Evolutionary conservation across 2,797 vertebrate genomes (phyloP), one percentile per base, ranked within the genome.

Genomic region (Sciurus carolinensis): DNA sequence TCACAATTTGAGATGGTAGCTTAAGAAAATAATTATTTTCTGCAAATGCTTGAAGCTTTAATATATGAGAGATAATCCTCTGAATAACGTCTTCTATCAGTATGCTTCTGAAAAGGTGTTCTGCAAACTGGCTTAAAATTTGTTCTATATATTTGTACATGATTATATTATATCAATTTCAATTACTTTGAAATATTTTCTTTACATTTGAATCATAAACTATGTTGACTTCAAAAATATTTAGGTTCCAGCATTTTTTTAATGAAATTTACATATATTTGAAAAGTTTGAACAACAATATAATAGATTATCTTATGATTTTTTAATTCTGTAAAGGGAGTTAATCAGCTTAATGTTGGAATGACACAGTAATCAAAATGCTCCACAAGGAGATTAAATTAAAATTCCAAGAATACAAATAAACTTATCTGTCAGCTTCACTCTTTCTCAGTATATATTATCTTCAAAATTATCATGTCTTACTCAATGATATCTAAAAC

Each of bases 391-490:
- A 66, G 26, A 89, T 79, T 54, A 93, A 93, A 50, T 87, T 28
- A 75, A 36, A 44, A 79, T 93, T 93, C 13, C 28, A 90, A 95
- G 30, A 83, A 39, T 20, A 80, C 8, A 73, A 72, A 77, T 84
- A 81, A 54, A 80, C 11, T 44, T 87, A 77, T 17, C 2, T 54
- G 42, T 66, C 44, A 36, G 39, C 11, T 39, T 81, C 86, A 54
- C 12, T 36, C 18, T 86, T 57, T 88, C 75, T 77, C 26, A 64
- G 2, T 69, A 33, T 44, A 52, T 69, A 24, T 71, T 69, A 2
- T 71, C 42, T 84, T 24, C 0, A 42, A 80, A 71, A 87, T 33
- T 8, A 75, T 71, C 22, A 42, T 10, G 30, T 67, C 18, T 4
- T 69, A 62, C 1, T 82, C 36, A 91, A 15, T 59, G 7, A 59